Percentiles rank a stretch among this genome's conserved stretches.
Conservation (phyloP, 2,888 invertebrate genomes). For the Ectobius pallidus region DNA sequence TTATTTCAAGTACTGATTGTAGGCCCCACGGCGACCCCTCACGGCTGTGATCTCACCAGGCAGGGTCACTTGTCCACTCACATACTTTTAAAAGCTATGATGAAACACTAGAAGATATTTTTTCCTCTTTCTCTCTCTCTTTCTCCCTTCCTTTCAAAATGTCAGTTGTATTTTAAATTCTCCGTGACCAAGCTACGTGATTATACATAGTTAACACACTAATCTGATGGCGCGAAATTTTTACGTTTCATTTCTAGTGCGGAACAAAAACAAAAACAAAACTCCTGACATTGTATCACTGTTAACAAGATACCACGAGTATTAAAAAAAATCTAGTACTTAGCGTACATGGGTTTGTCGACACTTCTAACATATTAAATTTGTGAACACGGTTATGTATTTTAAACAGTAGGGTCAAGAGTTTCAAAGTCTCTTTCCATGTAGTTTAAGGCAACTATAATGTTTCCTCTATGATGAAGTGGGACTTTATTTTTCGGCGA, state of each 20-base stretch:
- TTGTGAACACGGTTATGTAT: not conserved
- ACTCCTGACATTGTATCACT: not conserved
- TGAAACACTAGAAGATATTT: constrained; percentile 10
- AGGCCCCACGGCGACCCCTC: constrained; percentile 8
- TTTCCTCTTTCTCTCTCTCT: no score
- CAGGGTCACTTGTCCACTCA: constrained; percentile 20
- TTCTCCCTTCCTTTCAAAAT: not conserved
- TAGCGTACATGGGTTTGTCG: not conserved
- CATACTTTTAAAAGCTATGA: constrained; percentile 8
- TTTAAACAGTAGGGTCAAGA: not conserved
- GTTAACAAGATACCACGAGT: not conserved
- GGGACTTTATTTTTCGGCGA: not conserved
- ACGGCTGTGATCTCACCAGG: constrained; percentile 7
- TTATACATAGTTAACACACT: constrained; percentile 1
- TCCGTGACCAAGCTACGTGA: not conserved
- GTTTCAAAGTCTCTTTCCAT: constrained; percentile 10
- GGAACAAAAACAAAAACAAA: not conserved
- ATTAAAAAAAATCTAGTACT: not conserved
- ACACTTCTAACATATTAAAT: not conserved
- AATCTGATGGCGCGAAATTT: constrained; percentile 11
- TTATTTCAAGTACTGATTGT: no score
- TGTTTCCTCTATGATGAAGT: not conserved
- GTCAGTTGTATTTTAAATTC: constrained; percentile 11
- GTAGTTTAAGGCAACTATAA: not conserved
- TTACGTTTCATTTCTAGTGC: not conserved